phyloP scores from a whole-genome alignment of 2,888 invertebrate species.

The Luperina testacea region DNA sequence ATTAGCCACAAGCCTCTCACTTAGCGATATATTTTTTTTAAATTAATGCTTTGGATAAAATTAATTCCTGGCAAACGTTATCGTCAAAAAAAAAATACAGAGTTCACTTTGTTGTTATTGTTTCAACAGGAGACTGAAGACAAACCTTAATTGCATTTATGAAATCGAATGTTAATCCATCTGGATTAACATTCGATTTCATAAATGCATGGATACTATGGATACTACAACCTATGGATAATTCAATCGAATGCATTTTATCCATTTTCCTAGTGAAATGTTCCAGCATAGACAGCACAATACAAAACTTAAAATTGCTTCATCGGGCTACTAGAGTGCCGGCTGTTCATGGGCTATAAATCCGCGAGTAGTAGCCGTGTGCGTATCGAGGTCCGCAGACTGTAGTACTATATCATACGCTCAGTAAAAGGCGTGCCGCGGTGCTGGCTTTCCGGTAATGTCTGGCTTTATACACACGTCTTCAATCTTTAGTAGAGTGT shows the following conservation, averaged over 20 bases:
- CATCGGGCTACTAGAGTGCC: constrained; percentile 23
- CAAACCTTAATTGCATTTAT: neutral
- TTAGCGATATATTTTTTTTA: neutral
- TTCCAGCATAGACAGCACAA: neutral
- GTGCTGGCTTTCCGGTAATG: constrained; percentile 1
- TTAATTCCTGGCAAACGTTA: neutral
- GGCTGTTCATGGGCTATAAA: constrained; percentile 48
- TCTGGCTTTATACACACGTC: constrained; percentile 2
- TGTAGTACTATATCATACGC: constrained; percentile 5
- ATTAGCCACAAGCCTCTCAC: neutral
- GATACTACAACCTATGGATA: too few relatives aligned
- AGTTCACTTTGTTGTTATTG: neutral
- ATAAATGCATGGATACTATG: too few relatives aligned
- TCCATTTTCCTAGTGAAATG: neutral
- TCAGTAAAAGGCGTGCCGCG: constrained; percentile 6
- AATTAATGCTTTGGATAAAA: neutral
- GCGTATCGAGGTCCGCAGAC: constrained; percentile 15
- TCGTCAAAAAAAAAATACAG: neutral
- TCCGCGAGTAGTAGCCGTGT: constrained; percentile 24
- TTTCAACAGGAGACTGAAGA: neutral
- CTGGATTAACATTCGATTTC: too few relatives aligned
- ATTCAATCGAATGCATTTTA: constrained; percentile 7
- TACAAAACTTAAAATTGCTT: neutral
- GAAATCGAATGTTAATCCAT: neutral
- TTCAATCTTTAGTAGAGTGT: neutral